Evolutionary conservation across 2,797 vertebrate genomes (phyloP).

Genomic region (Siniperca obscura): DNA sequence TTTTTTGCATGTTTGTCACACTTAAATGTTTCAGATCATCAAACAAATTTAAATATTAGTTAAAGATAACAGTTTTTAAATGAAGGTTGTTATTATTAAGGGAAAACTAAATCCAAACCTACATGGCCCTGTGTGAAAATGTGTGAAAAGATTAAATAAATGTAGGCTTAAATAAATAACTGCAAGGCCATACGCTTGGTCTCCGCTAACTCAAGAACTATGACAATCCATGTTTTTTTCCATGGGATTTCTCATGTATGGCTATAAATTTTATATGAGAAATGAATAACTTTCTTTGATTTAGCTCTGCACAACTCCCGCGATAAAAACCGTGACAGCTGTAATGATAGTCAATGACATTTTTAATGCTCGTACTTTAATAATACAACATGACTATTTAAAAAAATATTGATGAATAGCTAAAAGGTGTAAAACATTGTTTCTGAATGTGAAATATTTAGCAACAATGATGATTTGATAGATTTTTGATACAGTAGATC

Average conservation of each 20-base stretch:
- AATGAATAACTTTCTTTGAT: background rate
- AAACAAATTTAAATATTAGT: too few relatives aligned
- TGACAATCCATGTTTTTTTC: background rate
- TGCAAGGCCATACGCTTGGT: background rate
- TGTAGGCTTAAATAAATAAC: background rate
- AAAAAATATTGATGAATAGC: background rate
- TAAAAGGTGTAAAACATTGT: background rate
- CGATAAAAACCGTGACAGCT: background rate
- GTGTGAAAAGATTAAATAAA: background rate
- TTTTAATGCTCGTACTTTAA: background rate
- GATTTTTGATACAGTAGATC: background rate
- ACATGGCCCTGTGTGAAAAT: too few relatives aligned
- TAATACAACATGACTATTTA: background rate
- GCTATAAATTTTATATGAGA: constrained; percentile 9
- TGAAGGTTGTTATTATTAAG: too few relatives aligned
- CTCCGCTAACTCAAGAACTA: background rate
- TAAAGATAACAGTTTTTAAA: too few relatives aligned
- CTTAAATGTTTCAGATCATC: too few relatives aligned
- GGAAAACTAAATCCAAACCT: too few relatives aligned
- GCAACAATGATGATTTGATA: background rate
- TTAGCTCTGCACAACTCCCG: background rate
- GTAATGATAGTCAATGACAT: constrained; percentile 10
- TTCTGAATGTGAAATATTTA: background rate
- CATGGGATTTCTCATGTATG: background rate
- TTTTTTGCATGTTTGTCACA: too few relatives aligned